Percentiles rank a stretch among this genome's conserved stretches.
These are phyloP conservation scores for Heterodera filipjevi DNA, from an alignment of 2,888 invertebrate species.

Conservation along the genomic window DNA sequence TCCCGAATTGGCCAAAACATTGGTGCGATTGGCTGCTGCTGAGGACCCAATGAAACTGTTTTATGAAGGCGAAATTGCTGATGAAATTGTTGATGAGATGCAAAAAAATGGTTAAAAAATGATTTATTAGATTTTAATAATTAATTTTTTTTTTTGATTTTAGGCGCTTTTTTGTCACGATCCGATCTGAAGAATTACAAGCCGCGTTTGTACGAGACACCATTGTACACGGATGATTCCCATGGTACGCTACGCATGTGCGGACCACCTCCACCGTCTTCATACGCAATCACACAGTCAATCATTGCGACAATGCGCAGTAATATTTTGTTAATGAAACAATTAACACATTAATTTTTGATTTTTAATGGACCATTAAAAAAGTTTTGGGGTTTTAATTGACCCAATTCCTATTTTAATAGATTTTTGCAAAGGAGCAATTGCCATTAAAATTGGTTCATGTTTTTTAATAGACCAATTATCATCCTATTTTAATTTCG, in stretches of 20 bases:
- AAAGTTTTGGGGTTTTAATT: no score
- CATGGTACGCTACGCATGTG: slow-evolving; percentile 74
- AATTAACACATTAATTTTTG: neutral
- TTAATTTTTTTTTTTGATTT: slow-evolving; percentile 4
- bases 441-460: no score
- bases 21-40: slow-evolving; percentile 50
- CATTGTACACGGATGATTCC: slow-evolving; percentile 49
- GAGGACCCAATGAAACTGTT: slow-evolving; percentile 58
- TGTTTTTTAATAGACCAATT: no score
- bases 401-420: neutral
- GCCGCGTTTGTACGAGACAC: slow-evolving; percentile 53
- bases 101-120: slow-evolving; percentile 48
- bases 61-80: slow-evolving; percentile 63
- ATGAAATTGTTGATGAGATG: slow-evolving; percentile 61
- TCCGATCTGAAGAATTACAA: slow-evolving; percentile 58
- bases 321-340: slow-evolving; percentile 48
- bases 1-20: slow-evolving; percentile 58
- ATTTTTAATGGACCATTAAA: neutral
- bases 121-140: neutral
- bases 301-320: slow-evolving; percentile 79
- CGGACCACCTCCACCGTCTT: slow-evolving; percentile 83
- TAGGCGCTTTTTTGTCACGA: slow-evolving; percentile 59
- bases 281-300: slow-evolving; percentile 80
- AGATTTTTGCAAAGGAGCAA: no score
- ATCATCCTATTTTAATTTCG: no score